Percentiles rank a stretch among this genome's conserved stretches.
Evolutionary conservation across 2,797 vertebrate genomes (phyloP).

Genomic region (Acipenser transmontanus): DNA sequence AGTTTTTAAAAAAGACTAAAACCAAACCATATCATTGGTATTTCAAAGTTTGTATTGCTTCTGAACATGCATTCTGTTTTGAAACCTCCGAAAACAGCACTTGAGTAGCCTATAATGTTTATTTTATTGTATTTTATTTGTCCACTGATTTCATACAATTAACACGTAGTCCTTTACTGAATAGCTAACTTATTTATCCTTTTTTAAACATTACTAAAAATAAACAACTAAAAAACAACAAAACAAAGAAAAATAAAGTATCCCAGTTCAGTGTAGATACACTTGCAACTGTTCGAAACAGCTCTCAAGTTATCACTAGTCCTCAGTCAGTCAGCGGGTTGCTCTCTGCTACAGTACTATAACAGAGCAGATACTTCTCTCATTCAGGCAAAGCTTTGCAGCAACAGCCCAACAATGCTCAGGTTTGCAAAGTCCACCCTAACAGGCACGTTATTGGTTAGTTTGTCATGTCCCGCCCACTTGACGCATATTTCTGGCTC

Average conservation of each 20-base stretch:
- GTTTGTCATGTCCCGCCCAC: conserved; percentile 40
- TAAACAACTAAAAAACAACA: conserved; percentile 27
- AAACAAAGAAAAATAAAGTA: conserved; percentile 1
- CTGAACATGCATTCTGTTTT: conserved; percentile 15
- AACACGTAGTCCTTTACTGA: too few species aligned
- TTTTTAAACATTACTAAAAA: conserved; percentile 15
- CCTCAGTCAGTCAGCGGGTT: conserved; percentile 23
- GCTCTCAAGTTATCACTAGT: conserved; percentile 10
- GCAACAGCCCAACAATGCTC: conserved; percentile 59
- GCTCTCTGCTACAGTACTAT: conserved; percentile 48
- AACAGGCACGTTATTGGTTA: conserved; percentile 52
- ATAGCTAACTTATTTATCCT: conserved; percentile 1
- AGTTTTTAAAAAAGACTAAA: conserved; percentile 29
- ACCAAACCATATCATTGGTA: not conserved
- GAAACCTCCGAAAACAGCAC: not conserved
- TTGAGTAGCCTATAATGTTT: too few species aligned
- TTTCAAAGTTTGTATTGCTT: not conserved
- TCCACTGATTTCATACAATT: too few species aligned
- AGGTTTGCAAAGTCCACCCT: conserved; percentile 58
- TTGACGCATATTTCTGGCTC: conserved; percentile 24
- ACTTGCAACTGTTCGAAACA: not conserved
- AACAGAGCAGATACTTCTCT: conserved; percentile 57
- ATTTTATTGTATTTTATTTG: too few species aligned
- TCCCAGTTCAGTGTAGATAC: not conserved
- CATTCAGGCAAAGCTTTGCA: conserved; percentile 49